Evolutionary conservation across 1,140 invertebrate species (phyloP), one percentile per base, ranked within the genome.

Genomic region (Delia radicum): DNA sequence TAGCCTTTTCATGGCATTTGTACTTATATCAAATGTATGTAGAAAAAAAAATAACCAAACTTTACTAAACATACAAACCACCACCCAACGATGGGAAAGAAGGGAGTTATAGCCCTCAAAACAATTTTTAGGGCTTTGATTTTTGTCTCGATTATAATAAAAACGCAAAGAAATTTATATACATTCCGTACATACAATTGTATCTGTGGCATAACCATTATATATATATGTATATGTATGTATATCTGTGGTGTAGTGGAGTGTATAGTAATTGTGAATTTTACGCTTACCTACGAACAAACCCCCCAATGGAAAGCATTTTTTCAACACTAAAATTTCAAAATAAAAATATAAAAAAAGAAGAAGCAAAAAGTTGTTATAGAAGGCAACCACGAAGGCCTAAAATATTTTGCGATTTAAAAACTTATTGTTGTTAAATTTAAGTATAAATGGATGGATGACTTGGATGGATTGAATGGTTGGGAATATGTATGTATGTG

Each of bases 201-300:
- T 69, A 37, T 2, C 1, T 37, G 13, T 37, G 3, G 33, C 8
- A 37, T 62, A 62, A 24, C 18, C 55, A 10, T 62, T 31, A n/a
- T 67, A n/a, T 29, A 29, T 28, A n/a, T 33, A 31, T 33, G 65
- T 69, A 15, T 21, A 21, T 69, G 29, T 69, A 6, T 37, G n/a
- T 33, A 7, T 37, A 33, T 69, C 15, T 67, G 18, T 75, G 73
- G 80, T 79, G 79, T 78, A 79, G 81, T 33, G 21, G 7, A 33
- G 65, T 21, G 31, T 42, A 63, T 84, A 80, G 78, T 79, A 81
- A 83, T 84, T 85, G 84, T 82, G 80, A 84, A 84, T 84, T 85
- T 84, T 82, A 84, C 83, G 83, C 83, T 85, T 82, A 83, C 82
- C 82, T 81, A 80, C 81, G 76, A 77, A 79, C 81, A 82, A 81